phyloP scores from a whole-genome alignment of 2,797 vertebrate species.

The Denticeps clupeoides region DNA sequence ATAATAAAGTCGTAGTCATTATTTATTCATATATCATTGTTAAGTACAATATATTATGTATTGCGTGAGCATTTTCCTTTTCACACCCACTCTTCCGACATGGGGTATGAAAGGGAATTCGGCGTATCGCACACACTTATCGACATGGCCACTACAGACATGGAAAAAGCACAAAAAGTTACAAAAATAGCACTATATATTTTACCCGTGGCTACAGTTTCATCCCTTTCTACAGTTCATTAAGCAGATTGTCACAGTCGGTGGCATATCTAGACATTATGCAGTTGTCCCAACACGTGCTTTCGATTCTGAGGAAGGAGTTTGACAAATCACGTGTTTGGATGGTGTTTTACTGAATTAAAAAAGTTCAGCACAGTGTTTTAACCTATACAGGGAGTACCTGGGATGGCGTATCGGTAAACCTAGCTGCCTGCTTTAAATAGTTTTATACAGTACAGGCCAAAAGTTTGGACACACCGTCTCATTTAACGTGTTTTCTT shows the following conservation, averaged over 20 bases:
- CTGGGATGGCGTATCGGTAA: background rate
- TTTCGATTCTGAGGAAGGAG: too few relatives aligned
- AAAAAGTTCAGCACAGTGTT: background rate
- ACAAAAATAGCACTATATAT: conserved; percentile 9
- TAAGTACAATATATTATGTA: too few relatives aligned
- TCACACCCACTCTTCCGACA: background rate
- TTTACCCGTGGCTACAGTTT: conserved; percentile 13
- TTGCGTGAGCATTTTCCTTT: too few relatives aligned
- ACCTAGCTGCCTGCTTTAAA: conserved; percentile 10
- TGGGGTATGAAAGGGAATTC: background rate
- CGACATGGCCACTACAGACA: background rate
- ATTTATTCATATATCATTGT: too few relatives aligned
- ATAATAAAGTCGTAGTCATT: too few relatives aligned
- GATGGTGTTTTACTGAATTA: background rate
- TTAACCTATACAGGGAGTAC: background rate
- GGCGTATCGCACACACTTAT: background rate
- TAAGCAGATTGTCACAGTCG: too few relatives aligned
- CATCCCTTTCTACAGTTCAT: background rate
- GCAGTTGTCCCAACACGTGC: too few relatives aligned
- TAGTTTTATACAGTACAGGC: background rate
- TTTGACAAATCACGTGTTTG: too few relatives aligned
- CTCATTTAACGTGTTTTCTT: too few relatives aligned
- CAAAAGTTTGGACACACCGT: too few relatives aligned
- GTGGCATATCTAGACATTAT: too few relatives aligned
- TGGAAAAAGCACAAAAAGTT: background rate